These are phyloP conservation scores for Collichthys lucidus DNA, from an alignment of 2,113 vertebrate genomes.

Conservation along the genomic window DNA sequence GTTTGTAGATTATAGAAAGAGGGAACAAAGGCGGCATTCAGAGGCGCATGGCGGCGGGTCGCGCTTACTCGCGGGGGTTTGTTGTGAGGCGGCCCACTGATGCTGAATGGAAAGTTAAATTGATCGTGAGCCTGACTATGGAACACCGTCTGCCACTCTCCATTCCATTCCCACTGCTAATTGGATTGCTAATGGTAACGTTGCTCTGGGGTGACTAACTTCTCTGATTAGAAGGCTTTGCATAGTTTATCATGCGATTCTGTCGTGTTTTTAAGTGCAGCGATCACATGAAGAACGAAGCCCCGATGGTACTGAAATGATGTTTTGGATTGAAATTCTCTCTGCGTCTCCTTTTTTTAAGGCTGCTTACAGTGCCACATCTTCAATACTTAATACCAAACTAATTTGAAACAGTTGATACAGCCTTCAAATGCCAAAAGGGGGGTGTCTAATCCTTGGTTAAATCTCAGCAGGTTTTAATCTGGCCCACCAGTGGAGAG, in stretches of 20 bases:
- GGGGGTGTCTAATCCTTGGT: constrained; percentile 67
- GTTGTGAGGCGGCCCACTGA: constrained; percentile 61
- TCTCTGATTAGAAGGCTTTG: constrained; percentile 51
- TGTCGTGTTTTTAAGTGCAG: constrained; percentile 7
- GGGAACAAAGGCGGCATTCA: neutral
- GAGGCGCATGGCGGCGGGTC: neutral
- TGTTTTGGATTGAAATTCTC: neutral
- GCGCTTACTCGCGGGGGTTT: constrained; percentile 10
- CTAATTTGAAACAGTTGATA: constrained; percentile 62
- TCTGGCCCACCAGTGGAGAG: constrained; percentile 63
- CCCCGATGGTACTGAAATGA: neutral
- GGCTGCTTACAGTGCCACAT: constrained; percentile 36
- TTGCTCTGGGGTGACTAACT: constrained; percentile 58
- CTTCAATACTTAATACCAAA: constrained; percentile 50
- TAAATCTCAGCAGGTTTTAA: constrained; percentile 74
- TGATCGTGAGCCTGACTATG: constrained; percentile 57
- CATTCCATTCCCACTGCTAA: constrained; percentile 60
- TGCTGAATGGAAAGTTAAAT: constrained; percentile 72
- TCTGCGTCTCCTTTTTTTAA: constrained; percentile 12
- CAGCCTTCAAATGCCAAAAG: constrained; percentile 52
- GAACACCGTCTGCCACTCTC: constrained; percentile 52
- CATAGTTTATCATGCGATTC: neutral
- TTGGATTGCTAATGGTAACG: constrained; percentile 71
- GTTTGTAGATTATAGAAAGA: constrained; percentile 22
- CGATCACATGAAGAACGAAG: neutral